Conservation (phyloP, 1,140 invertebrate genomes). For the Pectinophora gossypiella region DNA sequence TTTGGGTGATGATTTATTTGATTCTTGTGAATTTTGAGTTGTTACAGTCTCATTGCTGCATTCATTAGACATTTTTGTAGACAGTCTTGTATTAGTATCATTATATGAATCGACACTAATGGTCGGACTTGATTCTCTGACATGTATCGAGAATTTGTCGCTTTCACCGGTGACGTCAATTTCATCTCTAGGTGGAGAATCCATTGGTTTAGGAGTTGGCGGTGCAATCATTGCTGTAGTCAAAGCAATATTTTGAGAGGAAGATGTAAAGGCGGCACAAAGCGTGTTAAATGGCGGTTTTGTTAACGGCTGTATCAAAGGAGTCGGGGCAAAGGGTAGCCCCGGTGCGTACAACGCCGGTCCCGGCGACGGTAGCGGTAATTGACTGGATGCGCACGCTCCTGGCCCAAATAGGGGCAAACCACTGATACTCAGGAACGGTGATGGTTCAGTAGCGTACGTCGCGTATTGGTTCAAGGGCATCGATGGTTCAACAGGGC, state of each 20-base stretch:
- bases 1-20: slow-evolving; percentile 47
- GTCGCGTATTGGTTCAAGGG: slow-evolving; percentile 66
- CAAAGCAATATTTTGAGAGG: slow-evolving; percentile 85
- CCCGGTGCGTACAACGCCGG: slow-evolving; percentile 79
- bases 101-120: slow-evolving; percentile 50
- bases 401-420: slow-evolving; percentile 77
- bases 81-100: slow-evolving; percentile 39
- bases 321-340: slow-evolving; percentile 74
- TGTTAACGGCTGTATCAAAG: slow-evolving; percentile 33
- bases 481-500: slow-evolving; percentile 66
- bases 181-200: slow-evolving; percentile 58
- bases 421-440: slow-evolving; percentile 77
- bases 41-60: slow-evolving; percentile 22
- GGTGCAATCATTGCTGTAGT: slow-evolving; percentile 84
- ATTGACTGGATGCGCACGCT: slow-evolving; percentile 71
- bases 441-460: slow-evolving; percentile 73
- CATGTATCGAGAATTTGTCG: slow-evolving; percentile 23
- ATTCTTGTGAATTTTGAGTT: slow-evolving; percentile 77
- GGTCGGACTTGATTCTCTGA: slow-evolving; percentile 42
- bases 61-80: slow-evolving; percentile 54
- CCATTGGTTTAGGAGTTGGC: slow-evolving; percentile 61
- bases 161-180: slow-evolving; percentile 50
- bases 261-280: slow-evolving; percentile 86
- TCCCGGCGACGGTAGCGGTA: slow-evolving; percentile 79
- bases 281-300: slow-evolving; percentile 70